phyloP scores from a whole-genome alignment of 23 tunicate genomes.

The Diplosoma virens region DNA sequence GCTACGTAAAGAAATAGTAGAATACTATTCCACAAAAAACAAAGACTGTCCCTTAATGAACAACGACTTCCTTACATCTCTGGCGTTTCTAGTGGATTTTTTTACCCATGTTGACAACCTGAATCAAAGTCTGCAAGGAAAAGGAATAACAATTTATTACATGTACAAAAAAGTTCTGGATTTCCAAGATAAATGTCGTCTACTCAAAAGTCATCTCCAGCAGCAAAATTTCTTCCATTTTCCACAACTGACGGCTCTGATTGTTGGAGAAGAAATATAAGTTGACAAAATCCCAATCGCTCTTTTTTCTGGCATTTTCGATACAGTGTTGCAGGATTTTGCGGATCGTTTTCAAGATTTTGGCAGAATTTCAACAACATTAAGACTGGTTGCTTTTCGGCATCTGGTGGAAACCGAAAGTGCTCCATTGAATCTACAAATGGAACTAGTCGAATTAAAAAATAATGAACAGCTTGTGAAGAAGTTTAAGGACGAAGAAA shows the following conservation, averaged over 20 bases:
- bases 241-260: slow-evolving; percentile 35
- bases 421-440: no score
- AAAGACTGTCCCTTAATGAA: not conserved
- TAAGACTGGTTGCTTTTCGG: no score
- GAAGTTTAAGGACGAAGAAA: no score
- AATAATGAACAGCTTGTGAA: no score
- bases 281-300: slow-evolving; percentile 32
- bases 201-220: slow-evolving; percentile 30
- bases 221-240: slow-evolving; percentile 33
- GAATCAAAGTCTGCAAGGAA: slow-evolving; percentile 40
- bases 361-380: no score
- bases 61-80: slow-evolving; percentile 22
- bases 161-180: slow-evolving; percentile 32
- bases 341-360: no score
- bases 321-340: slow-evolving; percentile 40
- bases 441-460: no score
- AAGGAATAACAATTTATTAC: slow-evolving; percentile 39
- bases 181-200: slow-evolving; percentile 24
- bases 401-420: no score
- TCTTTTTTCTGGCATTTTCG: slow-evolving; percentile 46
- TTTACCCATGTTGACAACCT: slow-evolving; percentile 27
- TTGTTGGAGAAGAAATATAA: slow-evolving; percentile 22
- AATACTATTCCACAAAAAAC: slow-evolving; percentile 11
- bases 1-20: not conserved
- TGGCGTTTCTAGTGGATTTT: slow-evolving; percentile 45